Evolutionary conservation across 1,140 invertebrate genomes (phyloP).

Genomic region (Procambarus clarkii): DNA sequence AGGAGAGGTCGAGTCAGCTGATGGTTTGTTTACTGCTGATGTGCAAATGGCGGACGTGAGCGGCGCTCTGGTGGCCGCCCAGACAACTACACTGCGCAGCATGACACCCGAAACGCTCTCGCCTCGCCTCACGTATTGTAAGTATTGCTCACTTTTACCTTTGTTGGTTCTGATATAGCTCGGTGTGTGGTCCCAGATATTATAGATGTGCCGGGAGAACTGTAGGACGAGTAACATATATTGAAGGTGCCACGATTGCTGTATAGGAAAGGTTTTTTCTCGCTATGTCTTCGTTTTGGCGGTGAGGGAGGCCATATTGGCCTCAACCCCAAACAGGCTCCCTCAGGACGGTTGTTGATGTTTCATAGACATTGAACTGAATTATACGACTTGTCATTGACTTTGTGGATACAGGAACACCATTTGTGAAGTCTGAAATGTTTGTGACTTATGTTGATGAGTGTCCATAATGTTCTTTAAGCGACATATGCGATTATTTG

Average conservation of each 20-base stretch:
- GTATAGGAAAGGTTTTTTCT: constrained; percentile 63
- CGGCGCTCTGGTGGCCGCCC: constrained; percentile 26
- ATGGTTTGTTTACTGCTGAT: constrained; percentile 35
- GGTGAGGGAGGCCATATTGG: constrained; percentile 45
- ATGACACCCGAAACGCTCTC: constrained; percentile 42
- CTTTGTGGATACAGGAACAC: neutral
- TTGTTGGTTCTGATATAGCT: neutral
- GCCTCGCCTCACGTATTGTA: constrained; percentile 26
- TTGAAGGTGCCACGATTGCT: constrained; percentile 49
- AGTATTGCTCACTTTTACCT: constrained; percentile 6
- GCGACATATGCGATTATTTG: neutral
- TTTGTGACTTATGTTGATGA: neutral
- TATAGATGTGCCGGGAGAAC: neutral
- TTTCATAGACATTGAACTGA: neutral
- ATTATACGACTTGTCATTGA: neutral
- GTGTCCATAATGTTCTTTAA: neutral
- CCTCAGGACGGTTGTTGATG: neutral
- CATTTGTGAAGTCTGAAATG: neutral
- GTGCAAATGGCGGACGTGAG: constrained; percentile 24
- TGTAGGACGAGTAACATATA: constrained; percentile 44
- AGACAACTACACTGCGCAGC: constrained; percentile 8
- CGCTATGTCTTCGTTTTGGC: constrained; percentile 28
- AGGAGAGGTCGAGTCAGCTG: constrained; percentile 10
- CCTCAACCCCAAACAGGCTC: constrained; percentile 1
- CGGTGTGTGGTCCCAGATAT: constrained; percentile 49